Base-by-base conservation (phyloP, 2,888 invertebrate genomes). In the Salticus scenicus region DNA sequence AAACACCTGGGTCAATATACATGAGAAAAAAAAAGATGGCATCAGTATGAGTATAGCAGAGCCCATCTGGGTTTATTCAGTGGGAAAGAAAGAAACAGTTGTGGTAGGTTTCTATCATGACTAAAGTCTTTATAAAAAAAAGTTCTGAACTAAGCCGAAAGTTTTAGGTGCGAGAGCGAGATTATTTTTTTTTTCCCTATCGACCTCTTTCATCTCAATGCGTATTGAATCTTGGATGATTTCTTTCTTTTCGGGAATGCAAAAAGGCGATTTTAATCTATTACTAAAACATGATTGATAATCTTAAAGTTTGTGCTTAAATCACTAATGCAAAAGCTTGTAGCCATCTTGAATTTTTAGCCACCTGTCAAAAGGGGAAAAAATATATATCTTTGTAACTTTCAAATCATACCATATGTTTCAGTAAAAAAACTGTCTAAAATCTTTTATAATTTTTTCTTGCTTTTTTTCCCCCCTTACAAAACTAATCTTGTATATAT, bases 1-100 rank as follows among this genome's bases (percentile, higher is more conserved):
- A 24, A 57, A 24, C 57, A 57, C 57, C 57, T 57, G 57, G 57
- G 57, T 57, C 57, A 57, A 57, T 57, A 57, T 57, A 57, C 24
- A 57, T n/a, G 24, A 57, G 24, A 57, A 57, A 57, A 57, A 57
- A 57, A 24, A 24, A 57, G 57, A 57, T 57, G 57, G 57, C 57
- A 57, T 57, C 57, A 57, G 24, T 57, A 24, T 57, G 24, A 24
- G 24, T 4, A 37, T 7, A 37, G 10, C 1, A 24, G 17, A 17
- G 10, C 57, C 57, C 57, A 57, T 57, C 57, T 57, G 57, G 57
- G 57, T 57, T 24, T 57, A 57, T 57, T 57, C 42, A 47, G 24
- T 24, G 57, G 57, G 57, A 57, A 57, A 57, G 57, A 57, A 57
- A 24, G 24, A 57, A 57, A 57, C 57, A 24, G 57, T 57, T 57